Percentiles rank a stretch among this genome's conserved stretches.
Conservation (phyloP, 2,797 vertebrate genomes). For the Megaceryle alcyon region DNA sequence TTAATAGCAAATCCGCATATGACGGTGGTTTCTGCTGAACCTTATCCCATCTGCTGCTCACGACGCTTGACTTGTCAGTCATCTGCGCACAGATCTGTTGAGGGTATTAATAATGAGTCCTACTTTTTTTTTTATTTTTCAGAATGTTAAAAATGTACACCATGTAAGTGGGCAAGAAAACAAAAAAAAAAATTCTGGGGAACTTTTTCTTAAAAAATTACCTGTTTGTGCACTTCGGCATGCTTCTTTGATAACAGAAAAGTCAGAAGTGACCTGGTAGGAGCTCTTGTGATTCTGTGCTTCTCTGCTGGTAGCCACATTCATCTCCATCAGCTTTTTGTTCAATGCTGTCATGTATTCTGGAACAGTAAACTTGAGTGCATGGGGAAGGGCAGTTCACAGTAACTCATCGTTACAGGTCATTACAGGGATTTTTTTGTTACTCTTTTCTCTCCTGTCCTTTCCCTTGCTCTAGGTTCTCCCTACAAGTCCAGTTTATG, state of each 20-base stretch:
- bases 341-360: neutral
- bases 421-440: neutral
- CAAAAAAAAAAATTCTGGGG: too few species aligned
- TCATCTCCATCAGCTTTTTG: neutral
- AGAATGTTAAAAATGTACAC: neutral
- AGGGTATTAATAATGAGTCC: neutral
- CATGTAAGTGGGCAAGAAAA: fast-evolving
- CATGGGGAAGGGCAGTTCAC: neutral
- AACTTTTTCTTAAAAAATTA: neutral
- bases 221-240: neutral
- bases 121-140: neutral
- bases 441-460: neutral
- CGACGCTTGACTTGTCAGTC: conserved; percentile 8
- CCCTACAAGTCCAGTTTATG: neutral
- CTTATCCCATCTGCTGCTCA: conserved; percentile 40
- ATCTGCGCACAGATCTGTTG: neutral
- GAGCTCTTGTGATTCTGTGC: neutral
- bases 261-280: neutral
- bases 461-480: neutral
- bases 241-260: neutral
- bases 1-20: conserved; percentile 66
- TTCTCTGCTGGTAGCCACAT: neutral
- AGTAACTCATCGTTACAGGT: neutral
- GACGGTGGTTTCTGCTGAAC: neutral
- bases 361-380: neutral